Conservation (phyloP, 2,797 vertebrate genomes). For the Furcifer pardalis region DNA sequence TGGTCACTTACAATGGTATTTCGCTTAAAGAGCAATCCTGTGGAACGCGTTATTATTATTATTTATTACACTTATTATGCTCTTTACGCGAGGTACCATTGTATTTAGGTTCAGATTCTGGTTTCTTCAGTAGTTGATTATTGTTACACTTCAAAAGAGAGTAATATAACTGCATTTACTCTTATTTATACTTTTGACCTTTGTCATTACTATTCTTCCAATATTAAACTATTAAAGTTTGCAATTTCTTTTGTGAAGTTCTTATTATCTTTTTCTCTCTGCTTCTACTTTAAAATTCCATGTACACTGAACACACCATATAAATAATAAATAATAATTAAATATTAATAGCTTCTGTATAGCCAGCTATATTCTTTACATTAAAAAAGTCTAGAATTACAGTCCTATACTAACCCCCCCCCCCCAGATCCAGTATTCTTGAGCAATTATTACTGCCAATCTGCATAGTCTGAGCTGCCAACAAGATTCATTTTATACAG, state of each 20-base stretch:
- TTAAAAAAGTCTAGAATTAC: background rate
- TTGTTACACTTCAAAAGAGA: background rate
- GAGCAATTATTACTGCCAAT: background rate
- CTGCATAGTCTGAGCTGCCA: constrained; percentile 10
- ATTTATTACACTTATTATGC: no score
- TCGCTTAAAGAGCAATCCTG: no score
- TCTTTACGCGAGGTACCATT: no score
- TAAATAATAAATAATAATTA: background rate
- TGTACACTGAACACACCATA: background rate
- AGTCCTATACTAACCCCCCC: no score
- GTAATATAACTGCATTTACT: background rate
- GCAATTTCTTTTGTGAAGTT: background rate
- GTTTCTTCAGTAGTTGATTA: background rate
- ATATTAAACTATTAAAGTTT: background rate
- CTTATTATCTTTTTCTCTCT: no score
- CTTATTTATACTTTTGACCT: background rate
- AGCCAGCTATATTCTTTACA: background rate
- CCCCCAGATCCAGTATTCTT: background rate
- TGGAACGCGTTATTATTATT: no score
- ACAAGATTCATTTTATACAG: background rate
- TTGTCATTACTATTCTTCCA: background rate
- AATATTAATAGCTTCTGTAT: background rate
- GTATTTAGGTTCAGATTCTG: background rate
- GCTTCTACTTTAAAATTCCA: background rate
- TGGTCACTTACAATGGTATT: no score